Conservation (phyloP, 2,113 vertebrate genomes). For the Serinus canaria region DNA sequence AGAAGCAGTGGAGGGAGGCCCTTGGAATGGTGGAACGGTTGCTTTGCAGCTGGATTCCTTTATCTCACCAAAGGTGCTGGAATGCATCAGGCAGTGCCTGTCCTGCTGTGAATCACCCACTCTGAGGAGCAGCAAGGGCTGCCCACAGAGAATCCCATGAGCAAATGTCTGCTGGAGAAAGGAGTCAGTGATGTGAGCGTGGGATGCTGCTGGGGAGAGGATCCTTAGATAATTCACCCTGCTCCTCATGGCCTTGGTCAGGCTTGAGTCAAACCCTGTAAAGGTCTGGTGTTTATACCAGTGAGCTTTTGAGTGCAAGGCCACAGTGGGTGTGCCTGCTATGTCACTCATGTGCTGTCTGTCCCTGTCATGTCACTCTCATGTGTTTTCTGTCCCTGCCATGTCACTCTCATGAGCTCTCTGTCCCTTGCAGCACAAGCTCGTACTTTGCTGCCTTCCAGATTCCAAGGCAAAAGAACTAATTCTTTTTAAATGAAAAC, state of each 20-base stretch:
- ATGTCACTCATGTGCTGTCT: background rate
- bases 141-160: background rate
- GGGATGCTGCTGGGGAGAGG: background rate
- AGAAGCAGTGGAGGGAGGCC: background rate
- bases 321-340: background rate
- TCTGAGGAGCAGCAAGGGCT: background rate
- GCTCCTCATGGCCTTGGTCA: background rate
- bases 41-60: background rate
- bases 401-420: background rate
- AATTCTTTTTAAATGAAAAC: constrained; percentile 64
- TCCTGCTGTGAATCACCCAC: background rate
- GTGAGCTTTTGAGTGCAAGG: background rate
- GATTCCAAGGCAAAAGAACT: constrained; percentile 33
- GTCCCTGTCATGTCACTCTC: background rate
- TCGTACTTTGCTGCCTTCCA: constrained; percentile 19
- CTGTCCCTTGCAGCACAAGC: background rate
- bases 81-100: background rate
- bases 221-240: background rate
- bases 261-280: background rate
- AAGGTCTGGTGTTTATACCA: background rate
- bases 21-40: background rate
- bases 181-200: background rate
- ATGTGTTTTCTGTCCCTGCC: background rate
- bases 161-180: background rate
- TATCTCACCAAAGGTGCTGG: background rate